phyloP scores from a whole-genome alignment of 1,140 invertebrate species.

The Probaryconus sp. region DNA sequence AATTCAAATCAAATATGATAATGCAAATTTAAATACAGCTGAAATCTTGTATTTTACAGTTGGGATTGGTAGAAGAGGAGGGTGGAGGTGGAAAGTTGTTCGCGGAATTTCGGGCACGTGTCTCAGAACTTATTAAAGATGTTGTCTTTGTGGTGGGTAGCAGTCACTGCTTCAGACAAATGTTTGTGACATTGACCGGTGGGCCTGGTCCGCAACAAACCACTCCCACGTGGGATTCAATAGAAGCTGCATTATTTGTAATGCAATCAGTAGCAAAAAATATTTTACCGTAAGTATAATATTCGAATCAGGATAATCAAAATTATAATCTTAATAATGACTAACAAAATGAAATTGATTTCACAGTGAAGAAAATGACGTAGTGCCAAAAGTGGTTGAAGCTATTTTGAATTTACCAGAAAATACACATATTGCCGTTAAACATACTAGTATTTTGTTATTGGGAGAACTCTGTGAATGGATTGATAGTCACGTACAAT shows the following conservation, averaged over 20 bases:
- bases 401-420: slow-evolving; percentile 91
- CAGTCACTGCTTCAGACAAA: slow-evolving; percentile 93
- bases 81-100: slow-evolving; percentile 78
- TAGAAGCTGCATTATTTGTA: slow-evolving; percentile 96
- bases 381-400: slow-evolving; percentile 95
- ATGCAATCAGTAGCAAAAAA: slow-evolving; percentile 98
- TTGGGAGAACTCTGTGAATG: slow-evolving; percentile 96
- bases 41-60: slow-evolving; percentile 75
- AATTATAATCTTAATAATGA: too few species aligned
- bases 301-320: too few species aligned
- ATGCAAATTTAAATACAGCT: not conserved
- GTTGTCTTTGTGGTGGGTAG: slow-evolving; percentile 98
- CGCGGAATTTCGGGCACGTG: slow-evolving; percentile 92
- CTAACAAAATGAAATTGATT: too few species aligned
- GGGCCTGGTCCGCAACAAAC: slow-evolving; percentile 63
- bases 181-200: slow-evolving; percentile 84
- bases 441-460: slow-evolving; percentile 92
- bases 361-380: slow-evolving; percentile 93
- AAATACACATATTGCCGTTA: slow-evolving; percentile 91
- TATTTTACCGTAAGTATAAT: slow-evolving; percentile 96
- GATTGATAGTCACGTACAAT: slow-evolving; percentile 92
- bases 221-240: slow-evolving; percentile 90
- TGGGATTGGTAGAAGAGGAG: slow-evolving; percentile 93
- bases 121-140: slow-evolving; percentile 96
- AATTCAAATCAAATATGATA: not conserved